A percentile compares a stretch with the other conserved stretches of the same genome.
phyloP scores from a whole-genome alignment of 2,113 vertebrate genomes.

The Marmota flaviventris region DNA sequence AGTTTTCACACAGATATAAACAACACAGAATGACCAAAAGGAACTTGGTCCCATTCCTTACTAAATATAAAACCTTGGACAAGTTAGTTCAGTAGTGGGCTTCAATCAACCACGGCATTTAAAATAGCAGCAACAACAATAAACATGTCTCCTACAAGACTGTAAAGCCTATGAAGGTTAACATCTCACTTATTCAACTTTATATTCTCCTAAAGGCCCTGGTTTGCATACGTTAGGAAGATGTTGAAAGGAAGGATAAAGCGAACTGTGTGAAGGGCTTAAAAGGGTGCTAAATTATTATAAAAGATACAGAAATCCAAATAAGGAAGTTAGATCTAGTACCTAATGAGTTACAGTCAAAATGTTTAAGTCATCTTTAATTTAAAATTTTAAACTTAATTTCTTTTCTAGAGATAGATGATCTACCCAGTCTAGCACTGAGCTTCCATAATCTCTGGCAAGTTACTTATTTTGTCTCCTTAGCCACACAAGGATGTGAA shows the following conservation, averaged over 20 bases:
- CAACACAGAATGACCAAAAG: neutral
- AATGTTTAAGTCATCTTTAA: neutral
- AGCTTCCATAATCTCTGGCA: neutral
- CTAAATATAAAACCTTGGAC: neutral
- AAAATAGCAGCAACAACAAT: neutral
- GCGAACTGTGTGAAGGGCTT: neutral
- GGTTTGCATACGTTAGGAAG: neutral
- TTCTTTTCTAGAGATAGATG: neutral
- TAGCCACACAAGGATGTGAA: neutral
- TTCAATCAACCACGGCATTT: neutral
- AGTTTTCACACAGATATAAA: neutral
- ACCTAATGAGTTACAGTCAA: neutral
- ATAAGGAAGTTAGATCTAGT: neutral
- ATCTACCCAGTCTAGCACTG: neutral
- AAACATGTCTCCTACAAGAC: neutral
- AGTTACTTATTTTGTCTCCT: conserved; percentile 21
- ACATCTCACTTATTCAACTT: neutral
- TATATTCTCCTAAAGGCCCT: neutral
- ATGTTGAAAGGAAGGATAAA: neutral
- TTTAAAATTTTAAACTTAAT: neutral
- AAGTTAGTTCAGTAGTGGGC: neutral
- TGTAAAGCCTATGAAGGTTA: neutral
- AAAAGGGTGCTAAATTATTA: neutral
- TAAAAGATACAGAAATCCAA: neutral
- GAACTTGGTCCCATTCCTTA: neutral